A percentile compares a stretch with the other conserved stretches of the same genome.
Conservation (phyloP, 2,888 invertebrate species). For the Teleiodes luculella region DNA sequence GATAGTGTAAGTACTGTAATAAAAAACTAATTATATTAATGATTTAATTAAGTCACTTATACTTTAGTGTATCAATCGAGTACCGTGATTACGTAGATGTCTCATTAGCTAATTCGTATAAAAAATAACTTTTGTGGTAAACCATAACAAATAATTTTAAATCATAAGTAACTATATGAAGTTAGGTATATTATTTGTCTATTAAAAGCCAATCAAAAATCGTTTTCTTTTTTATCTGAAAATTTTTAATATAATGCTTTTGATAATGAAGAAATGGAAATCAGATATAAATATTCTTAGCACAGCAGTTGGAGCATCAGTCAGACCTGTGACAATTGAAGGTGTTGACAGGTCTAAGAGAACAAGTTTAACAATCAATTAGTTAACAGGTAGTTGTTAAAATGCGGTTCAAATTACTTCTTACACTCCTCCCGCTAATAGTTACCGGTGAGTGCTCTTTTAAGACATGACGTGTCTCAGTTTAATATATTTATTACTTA, state of each 20-base stretch:
- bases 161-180: too few species aligned
- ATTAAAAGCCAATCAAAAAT: neutral
- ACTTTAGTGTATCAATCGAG: too few species aligned
- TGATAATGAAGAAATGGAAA: neutral
- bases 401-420: conserved; percentile 29
- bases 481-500: neutral
- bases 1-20: too few species aligned
- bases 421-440: conserved; percentile 32
- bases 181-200: too few species aligned
- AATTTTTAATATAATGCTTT: neutral
- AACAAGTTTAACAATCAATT: neutral
- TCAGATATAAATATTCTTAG: neutral
- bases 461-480: neutral
- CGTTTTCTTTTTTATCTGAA: neutral
- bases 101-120: too few species aligned
- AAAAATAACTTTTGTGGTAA: neutral
- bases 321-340: neutral
- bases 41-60: too few species aligned
- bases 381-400: neutral
- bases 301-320: neutral
- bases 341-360: neutral
- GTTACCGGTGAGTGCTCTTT: conserved; percentile 36
- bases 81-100: too few species aligned
- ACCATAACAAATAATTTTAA: neutral
- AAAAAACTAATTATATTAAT: too few species aligned